These are phyloP conservation scores for Casuarius casuarius DNA, from an alignment of 2,113 vertebrate species.

Conservation along the genomic window DNA sequence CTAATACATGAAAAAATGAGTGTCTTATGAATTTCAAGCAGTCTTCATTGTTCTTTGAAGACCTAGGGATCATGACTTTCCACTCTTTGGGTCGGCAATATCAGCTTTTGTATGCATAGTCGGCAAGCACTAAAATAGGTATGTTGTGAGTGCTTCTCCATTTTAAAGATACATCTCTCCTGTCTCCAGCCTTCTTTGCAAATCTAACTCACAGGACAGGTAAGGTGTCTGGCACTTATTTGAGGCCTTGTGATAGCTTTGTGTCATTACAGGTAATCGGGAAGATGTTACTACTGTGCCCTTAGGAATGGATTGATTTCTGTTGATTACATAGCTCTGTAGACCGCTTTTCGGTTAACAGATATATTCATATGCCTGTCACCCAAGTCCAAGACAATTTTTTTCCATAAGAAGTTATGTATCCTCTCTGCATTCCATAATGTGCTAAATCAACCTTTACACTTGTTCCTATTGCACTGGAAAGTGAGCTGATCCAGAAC, in stretches of 20 bases:
- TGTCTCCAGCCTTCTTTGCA: neutral
- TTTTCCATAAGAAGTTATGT: neutral
- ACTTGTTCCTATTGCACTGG: neutral
- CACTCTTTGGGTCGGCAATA: neutral
- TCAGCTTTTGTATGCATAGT: neutral
- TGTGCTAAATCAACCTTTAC: neutral
- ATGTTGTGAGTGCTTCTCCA: neutral
- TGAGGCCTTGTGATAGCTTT: neutral
- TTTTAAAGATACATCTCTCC: neutral
- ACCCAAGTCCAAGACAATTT: neutral
- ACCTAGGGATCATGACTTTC: neutral
- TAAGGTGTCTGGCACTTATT: neutral
- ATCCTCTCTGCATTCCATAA: neutral
- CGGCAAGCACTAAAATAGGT: neutral
- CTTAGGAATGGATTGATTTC: neutral
- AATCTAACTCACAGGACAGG: neutral
- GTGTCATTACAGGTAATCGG: neutral
- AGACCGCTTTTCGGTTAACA: neutral
- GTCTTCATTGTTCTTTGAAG: neutral
- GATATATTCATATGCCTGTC: neutral
- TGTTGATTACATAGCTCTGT: neutral
- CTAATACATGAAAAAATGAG: neutral
- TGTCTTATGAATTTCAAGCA: conserved; percentile 31
- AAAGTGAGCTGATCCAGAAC: neutral
- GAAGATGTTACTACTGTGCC: neutral